Evolutionary conservation across 2,888 invertebrate genomes (phyloP).

Genomic region (Heliconius hortense): DNA sequence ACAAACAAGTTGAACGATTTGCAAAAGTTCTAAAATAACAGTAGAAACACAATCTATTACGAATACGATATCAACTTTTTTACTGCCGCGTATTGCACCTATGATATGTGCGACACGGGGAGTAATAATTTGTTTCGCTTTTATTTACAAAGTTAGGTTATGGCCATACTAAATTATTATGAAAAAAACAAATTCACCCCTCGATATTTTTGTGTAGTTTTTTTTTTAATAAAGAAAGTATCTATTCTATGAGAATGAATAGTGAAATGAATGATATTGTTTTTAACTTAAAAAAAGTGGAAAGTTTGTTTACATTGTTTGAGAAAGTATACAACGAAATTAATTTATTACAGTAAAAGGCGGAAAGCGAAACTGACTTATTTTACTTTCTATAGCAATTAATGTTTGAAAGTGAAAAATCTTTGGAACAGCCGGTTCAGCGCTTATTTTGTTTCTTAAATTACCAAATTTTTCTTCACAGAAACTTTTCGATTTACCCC

Average conservation of each 20-base stretch:
- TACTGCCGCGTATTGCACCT: conserved; percentile 77
- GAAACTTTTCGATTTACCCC: conserved; percentile 78
- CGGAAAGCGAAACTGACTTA: conserved; percentile 75
- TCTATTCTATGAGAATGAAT: neutral
- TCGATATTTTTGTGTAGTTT: conserved; percentile 46
- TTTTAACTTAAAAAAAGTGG: neutral
- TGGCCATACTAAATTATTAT: conserved; percentile 64
- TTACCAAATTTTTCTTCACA: conserved; percentile 76
- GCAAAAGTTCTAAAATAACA: conserved; percentile 27
- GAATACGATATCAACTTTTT: conserved; percentile 64
- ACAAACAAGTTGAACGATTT: conserved; percentile 20
- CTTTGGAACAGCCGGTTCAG: conserved; percentile 63
- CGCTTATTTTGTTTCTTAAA: conserved; percentile 74
- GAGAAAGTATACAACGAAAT: conserved; percentile 23
- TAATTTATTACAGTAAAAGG: conserved; percentile 76
- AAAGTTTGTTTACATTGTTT: neutral
- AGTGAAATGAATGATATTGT: neutral
- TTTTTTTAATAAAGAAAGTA: conserved; percentile 8
- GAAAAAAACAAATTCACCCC: conserved; percentile 58
- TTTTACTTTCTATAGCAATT: conserved; percentile 78
- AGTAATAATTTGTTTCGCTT: conserved; percentile 70
- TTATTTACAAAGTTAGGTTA: conserved; percentile 77
- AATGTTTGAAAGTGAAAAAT: conserved; percentile 80
- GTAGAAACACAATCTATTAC: conserved; percentile 63
- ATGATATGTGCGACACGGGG: conserved; percentile 74